phyloP scores from a whole-genome alignment of 2,113 vertebrate species.

The Syngnathus scovelli region DNA sequence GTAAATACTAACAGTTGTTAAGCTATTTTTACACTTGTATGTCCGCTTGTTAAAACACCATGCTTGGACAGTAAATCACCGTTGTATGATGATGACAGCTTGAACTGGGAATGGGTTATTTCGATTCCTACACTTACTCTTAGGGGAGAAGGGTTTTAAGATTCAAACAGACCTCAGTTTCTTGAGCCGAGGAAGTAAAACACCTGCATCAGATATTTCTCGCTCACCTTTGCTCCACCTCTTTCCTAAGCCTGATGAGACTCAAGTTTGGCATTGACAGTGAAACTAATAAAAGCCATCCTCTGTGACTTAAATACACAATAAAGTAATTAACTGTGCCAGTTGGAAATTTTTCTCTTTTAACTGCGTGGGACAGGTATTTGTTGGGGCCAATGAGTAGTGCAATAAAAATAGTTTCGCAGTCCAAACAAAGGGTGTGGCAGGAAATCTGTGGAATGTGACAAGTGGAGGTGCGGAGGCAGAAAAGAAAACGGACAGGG shows the following conservation, averaged over 20 bases:
- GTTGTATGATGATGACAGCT: not conserved
- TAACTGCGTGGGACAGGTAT: not conserved
- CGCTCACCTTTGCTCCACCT: not conserved
- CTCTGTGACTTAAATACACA: not conserved
- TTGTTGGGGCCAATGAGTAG: not conserved
- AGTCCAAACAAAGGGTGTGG: constrained; percentile 27
- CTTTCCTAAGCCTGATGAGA: not conserved
- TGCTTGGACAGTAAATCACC: no score
- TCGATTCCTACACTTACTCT: not conserved
- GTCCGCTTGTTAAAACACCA: not conserved
- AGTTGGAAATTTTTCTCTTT: not conserved
- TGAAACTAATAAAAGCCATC: not conserved
- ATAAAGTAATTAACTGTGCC: not conserved
- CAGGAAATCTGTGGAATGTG: constrained; percentile 36
- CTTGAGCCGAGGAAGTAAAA: not conserved
- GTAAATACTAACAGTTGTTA: not conserved
- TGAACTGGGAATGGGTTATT: not conserved
- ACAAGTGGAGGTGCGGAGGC: constrained; percentile 23
- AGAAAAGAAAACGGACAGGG: constrained; percentile 5
- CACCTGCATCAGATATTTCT: not conserved
- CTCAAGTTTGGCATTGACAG: not conserved
- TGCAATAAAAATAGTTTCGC: constrained; percentile 1
- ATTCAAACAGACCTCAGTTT: not conserved
- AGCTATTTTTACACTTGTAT: not conserved
- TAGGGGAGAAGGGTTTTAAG: not conserved